Percentiles rank a stretch among this genome's conserved stretches.
Evolutionary conservation across 92 coral and sea anemone genomes (phyloP).

Genomic region (Phenganax subtilis): DNA sequence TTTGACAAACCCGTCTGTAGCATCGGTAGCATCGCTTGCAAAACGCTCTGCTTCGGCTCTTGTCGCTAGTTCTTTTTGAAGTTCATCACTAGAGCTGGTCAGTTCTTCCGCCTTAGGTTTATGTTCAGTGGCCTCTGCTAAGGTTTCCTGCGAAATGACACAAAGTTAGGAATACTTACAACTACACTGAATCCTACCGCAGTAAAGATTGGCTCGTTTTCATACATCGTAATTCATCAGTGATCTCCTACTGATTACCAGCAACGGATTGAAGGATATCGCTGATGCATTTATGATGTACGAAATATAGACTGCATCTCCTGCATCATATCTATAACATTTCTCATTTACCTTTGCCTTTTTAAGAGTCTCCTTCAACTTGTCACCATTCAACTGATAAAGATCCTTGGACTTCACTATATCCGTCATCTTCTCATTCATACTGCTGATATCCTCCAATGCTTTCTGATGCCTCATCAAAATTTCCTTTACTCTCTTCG

Average conservation of each 20-base stretch:
- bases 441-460: conserved; percentile 56
- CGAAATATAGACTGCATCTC: not conserved
- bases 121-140: conserved; percentile 12
- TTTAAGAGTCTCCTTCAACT: conserved; percentile 59
- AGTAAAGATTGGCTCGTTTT: no score
- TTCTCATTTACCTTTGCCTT: conserved; percentile 55
- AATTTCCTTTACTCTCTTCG: conserved; percentile 57
- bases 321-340: not conserved
- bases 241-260: no score
- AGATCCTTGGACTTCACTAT: conserved; percentile 24
- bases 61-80: conserved; percentile 44
- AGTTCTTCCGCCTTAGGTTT: conserved; percentile 24
- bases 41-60: conserved; percentile 74
- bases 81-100: conserved; percentile 1
- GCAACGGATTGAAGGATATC: no score
- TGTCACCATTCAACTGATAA: conserved; percentile 16
- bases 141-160: conserved; percentile 1
- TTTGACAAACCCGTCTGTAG: conserved; percentile 65
- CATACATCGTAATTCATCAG: no score
- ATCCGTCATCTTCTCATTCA: conserved; percentile 17
- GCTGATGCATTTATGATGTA: no score
- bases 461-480: conserved; percentile 57
- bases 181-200: no score
- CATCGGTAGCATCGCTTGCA: conserved; percentile 59
- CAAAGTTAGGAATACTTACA: no score